phyloP scores from a whole-genome alignment of 2,113 vertebrate species.

The Nothocercus julius region DNA sequence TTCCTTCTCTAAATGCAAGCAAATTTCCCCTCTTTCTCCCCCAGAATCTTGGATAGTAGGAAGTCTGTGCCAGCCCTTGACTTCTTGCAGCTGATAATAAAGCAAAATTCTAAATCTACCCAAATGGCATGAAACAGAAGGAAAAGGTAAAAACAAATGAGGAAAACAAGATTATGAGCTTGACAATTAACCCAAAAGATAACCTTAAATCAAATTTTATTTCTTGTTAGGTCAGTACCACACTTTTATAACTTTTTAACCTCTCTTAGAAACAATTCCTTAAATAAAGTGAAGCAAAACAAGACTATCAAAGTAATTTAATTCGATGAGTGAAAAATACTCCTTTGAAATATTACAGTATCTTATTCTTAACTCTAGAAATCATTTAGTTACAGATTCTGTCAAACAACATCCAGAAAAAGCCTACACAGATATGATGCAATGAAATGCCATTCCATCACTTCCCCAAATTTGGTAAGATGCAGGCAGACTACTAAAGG shows the following conservation, averaged over 20 bases:
- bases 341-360: not conserved
- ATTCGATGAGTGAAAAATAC: not conserved
- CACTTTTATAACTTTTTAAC: not conserved
- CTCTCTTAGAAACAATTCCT: not conserved
- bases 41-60: not conserved
- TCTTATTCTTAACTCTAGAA: not conserved
- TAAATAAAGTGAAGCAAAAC: not conserved
- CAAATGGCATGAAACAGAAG: not conserved
- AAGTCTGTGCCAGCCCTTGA: not conserved
- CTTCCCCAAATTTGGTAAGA: not conserved
- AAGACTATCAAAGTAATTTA: not conserved
- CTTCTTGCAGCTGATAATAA: not conserved
- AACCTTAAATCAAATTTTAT: not conserved
- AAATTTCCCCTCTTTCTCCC: rapidly evolving
- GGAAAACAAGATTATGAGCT: not conserved
- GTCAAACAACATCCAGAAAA: not conserved
- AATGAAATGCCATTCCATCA: not conserved
- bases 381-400: not conserved
- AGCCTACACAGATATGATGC: not conserved
- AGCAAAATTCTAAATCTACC: not conserved
- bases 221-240: not conserved
- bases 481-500: not conserved
- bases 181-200: not conserved
- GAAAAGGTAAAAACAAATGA: not conserved
- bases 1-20: not conserved